Evolutionary conservation across 2,797 vertebrate species (phyloP), one percentile per base, ranked within the genome.

Genomic region (Galago senegalensis): DNA sequence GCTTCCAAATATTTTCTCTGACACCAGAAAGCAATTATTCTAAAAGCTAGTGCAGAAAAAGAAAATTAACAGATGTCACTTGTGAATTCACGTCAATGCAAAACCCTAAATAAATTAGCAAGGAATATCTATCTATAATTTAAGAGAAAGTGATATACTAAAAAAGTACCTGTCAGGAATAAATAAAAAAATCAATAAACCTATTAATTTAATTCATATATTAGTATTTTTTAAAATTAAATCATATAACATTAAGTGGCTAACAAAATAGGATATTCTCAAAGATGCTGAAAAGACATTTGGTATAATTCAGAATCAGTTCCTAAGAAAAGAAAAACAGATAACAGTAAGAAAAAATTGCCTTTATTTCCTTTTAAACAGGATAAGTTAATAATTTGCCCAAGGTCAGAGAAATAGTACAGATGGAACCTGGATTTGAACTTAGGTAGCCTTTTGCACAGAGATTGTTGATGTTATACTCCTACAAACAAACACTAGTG

Each of bases 171-270:
- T 80, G 13, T 49, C 29, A 79, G 31, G 10, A 89, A 67, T 58
- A 23, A 72, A 53, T 40, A 79, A 93, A 69, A 49, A 16, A 53
- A 53, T 53, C 49, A 93, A 80, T 65, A 86, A 95, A 93, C 6
- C 1, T 34, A 34, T 63, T 86, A 25, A 77, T 92, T 88, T 91
- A 46, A 65, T 46, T 40, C 25, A 65, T 67, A 63, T n/a, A 65
- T 80, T 81, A 43, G 25, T 40, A 14, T 53, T 53, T 53, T 53
- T 53, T 49, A 49, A 49, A 53, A 53, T 53, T 53, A 53, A 53
- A 53, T 53, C 14, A 53, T 5, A 53, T 16, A 53, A 40, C 12
- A 37, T 43, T 40, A 72, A 40, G 40, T 12, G 11, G 11, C 25
- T 72, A 21, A 70, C 37, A 70, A 56, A 37, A 75, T 82, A 46